Percentiles rank a stretch among this genome's conserved stretches.
phyloP scores from a whole-genome alignment of 2,797 vertebrate species.

The Sciaenops ocellatus region DNA sequence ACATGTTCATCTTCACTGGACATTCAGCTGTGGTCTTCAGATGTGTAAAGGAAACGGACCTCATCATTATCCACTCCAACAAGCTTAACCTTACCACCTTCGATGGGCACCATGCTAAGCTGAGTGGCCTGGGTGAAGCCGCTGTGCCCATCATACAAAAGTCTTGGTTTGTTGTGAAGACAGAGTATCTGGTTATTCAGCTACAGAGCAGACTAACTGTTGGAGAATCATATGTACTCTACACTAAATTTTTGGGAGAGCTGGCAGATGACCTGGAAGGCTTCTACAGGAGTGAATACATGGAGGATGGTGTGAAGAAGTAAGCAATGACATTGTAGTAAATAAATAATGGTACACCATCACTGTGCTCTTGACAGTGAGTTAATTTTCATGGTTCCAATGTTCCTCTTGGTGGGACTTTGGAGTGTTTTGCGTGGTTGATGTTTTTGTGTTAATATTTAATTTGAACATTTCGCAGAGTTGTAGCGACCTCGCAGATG shows the following conservation, averaged over 20 bases:
- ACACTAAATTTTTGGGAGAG: constrained; percentile 86
- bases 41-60: constrained; percentile 73
- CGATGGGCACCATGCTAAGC: background rate
- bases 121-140: constrained; percentile 19
- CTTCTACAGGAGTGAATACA: constrained; percentile 94
- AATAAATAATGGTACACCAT: background rate
- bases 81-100: constrained; percentile 88
- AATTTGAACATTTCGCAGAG: constrained; percentile 78
- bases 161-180: constrained; percentile 82
- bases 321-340: constrained; percentile 69
- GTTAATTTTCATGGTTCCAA: background rate
- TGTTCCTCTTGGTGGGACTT: background rate
- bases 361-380: background rate
- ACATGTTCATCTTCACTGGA: constrained; percentile 76
- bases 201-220: constrained; percentile 61
- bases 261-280: constrained; percentile 91
- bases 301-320: constrained; percentile 75
- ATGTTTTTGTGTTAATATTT: constrained; percentile 36
- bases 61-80: constrained; percentile 91
- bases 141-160: constrained; percentile 24
- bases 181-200: constrained; percentile 89
- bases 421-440: background rate
- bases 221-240: constrained; percentile 80
- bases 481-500: constrained; percentile 96
- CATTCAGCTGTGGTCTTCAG: constrained; percentile 61